Base-by-base conservation (phyloP, 2,888 invertebrate genomes). In the Thalpophila matura region DNA sequence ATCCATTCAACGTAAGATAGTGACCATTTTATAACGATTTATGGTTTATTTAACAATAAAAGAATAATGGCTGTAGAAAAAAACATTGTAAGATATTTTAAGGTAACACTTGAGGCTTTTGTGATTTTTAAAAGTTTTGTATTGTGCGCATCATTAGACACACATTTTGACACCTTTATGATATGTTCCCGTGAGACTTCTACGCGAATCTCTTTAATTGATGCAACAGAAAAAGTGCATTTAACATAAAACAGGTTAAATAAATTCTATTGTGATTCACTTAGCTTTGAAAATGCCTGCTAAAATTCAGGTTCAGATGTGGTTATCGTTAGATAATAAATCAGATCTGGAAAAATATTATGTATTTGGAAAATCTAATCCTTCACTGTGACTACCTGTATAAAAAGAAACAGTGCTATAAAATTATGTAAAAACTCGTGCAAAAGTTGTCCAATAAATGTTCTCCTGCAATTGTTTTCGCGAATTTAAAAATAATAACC, bases 41-140 rank as follows among this genome's bases (percentile, higher is more conserved):
- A 95, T 95, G 90, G 94, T 93, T 91, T 95, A 94, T 93, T 93
- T 88, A 91, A 94, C 94, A 93, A 94, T 92, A 91, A 92, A 90
- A 89, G 90, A 86, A 86, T 86, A 87, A 89, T 87, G 81, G 85
- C 68, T 69, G 59, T 60, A 68, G 77, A 82, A 88, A 89, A 86
- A 82, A 81, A 61, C 18, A 73, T 74, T 74, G 79, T 74, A 76
- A 84, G 83, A 86, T 86, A 86, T 86, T 82, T 83, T 83, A 77
- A 79, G 80, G 79, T 84, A 79, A 82, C 80, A 82, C 77, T 86
- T 85, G 84, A 80, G 77, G 82, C 85, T 83, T 87, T 93, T 93
- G 92, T 93, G 81, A 83, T 55, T 66, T 71, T 81, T 66, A 63
- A 85, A 83, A 74, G 81, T 82, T 84, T 83, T 79, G 81, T 81